Percentiles rank a stretch among this genome's conserved stretches.
These are phyloP conservation scores for Catharus bicknelli DNA, from an alignment of 2,113 vertebrate species.

Conservation along the genomic window DNA sequence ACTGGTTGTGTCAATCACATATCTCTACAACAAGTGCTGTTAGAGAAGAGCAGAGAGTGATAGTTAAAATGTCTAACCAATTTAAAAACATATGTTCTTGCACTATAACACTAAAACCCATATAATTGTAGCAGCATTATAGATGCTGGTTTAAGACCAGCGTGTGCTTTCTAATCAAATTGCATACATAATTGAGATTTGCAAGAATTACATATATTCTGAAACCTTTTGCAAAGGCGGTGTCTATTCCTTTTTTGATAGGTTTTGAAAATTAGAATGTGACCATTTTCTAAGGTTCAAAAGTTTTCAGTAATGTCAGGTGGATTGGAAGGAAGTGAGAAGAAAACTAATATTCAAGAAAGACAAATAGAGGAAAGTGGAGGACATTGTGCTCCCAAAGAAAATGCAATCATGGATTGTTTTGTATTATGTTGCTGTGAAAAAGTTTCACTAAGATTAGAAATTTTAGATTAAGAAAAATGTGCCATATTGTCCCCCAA, in stretches of 20 bases:
- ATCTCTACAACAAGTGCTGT: not conserved
- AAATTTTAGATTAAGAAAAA: not conserved
- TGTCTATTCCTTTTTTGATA: not conserved
- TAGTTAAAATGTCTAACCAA: conserved; percentile 30
- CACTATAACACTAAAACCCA: not conserved
- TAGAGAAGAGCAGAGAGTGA: not conserved
- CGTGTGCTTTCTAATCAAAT: not conserved
- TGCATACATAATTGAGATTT: not conserved
- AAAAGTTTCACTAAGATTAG: not conserved
- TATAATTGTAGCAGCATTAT: not conserved
- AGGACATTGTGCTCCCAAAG: not conserved
- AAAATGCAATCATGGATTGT: not conserved
- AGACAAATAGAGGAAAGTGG: not conserved
- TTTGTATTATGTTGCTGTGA: not conserved
- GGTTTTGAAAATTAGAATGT: not conserved
- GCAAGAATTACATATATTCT: not conserved
- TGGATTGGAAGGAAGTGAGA: not conserved
- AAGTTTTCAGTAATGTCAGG: not conserved
- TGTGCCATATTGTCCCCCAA: rapidly evolving
- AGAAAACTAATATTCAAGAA: not conserved
- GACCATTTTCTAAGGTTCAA: not conserved
- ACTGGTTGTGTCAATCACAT: conserved; percentile 30
- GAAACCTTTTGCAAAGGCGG: not conserved
- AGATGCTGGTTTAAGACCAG: not conserved
- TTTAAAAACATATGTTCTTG: conserved; percentile 7